Evolutionary conservation across 2,113 vertebrate species (phyloP).

Genomic region (Nycticebus coucang): DNA sequence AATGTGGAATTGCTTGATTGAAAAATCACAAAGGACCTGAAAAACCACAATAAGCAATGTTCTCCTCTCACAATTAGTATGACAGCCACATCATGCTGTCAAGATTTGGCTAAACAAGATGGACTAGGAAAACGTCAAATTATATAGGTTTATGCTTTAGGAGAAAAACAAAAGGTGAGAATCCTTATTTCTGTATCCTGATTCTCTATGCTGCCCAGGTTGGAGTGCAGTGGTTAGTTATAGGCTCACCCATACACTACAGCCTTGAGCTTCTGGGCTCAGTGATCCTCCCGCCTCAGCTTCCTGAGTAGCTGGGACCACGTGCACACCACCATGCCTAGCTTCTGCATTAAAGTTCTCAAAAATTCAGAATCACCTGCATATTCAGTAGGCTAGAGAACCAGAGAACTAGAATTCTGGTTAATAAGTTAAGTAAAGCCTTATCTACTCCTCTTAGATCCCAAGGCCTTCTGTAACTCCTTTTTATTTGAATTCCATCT

Average conservation of each 20-base stretch:
- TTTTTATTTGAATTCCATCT: background rate
- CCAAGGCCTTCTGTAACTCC: background rate
- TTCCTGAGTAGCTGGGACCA: background rate
- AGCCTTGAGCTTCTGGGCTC: background rate
- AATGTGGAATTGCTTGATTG: background rate
- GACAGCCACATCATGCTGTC: background rate
- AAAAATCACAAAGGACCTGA: background rate
- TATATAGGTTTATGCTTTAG: background rate
- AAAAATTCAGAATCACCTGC: background rate
- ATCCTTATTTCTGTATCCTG: background rate
- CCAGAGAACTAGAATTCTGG: background rate
- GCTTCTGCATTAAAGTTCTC: background rate
- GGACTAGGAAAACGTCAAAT: constrained; percentile 2
- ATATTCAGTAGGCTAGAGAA: background rate
- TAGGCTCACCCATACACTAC: no score
- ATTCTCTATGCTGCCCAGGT: background rate
- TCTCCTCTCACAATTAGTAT: background rate
- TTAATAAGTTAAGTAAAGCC: background rate
- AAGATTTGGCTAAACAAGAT: background rate
- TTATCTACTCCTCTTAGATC: background rate
- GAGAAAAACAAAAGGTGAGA: background rate
- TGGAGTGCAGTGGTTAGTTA: background rate
- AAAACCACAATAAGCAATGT: background rate
- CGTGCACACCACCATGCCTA: background rate
- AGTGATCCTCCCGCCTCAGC: background rate